phyloP scores from a whole-genome alignment of 1,140 invertebrate genomes.

The Drosophila chauvacae region DNA sequence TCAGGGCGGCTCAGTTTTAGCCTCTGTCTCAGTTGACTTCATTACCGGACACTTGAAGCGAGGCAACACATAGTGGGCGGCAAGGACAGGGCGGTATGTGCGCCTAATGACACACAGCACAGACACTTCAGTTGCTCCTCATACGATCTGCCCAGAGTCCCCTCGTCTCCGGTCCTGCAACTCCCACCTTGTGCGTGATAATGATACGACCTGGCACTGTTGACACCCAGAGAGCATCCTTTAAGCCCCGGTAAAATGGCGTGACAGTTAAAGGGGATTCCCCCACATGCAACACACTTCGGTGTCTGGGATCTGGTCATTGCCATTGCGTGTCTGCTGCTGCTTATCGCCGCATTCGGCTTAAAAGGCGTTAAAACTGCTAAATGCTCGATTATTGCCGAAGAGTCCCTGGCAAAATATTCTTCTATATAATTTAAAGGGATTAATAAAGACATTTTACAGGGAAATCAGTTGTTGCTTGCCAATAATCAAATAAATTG shows the following conservation, averaged over 20 bases:
- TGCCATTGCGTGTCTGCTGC: slow-evolving; percentile 60
- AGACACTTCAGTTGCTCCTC: slow-evolving; percentile 41
- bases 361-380: slow-evolving; percentile 71
- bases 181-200: slow-evolving; percentile 54
- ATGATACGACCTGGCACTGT: slow-evolving; percentile 67
- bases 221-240: slow-evolving; percentile 66
- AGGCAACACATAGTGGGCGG: slow-evolving; percentile 56
- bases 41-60: slow-evolving; percentile 76
- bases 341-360: slow-evolving; percentile 55
- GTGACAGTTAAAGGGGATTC: slow-evolving; percentile 58
- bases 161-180: not conserved
- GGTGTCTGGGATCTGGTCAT: slow-evolving; percentile 26
- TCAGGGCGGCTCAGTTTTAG: slow-evolving; percentile 43
- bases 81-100: slow-evolving; percentile 41
- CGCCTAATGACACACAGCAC: slow-evolving; percentile 69
- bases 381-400: slow-evolving; percentile 73
- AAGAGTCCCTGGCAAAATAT: slow-evolving; percentile 7
- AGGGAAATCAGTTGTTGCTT: not conserved
- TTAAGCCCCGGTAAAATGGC: slow-evolving; percentile 46
- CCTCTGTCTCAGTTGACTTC: slow-evolving; percentile 67
- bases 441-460: not conserved
- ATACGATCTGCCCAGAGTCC: slow-evolving; percentile 33
- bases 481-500: not conserved
- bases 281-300: slow-evolving; percentile 61
- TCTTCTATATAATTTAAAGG: not conserved